A percentile compares a stretch with the other conserved stretches of the same genome.
These are phyloP conservation scores for Panulirus ornatus DNA, from an alignment of 1,140 invertebrate species.

Conservation along the genomic window DNA sequence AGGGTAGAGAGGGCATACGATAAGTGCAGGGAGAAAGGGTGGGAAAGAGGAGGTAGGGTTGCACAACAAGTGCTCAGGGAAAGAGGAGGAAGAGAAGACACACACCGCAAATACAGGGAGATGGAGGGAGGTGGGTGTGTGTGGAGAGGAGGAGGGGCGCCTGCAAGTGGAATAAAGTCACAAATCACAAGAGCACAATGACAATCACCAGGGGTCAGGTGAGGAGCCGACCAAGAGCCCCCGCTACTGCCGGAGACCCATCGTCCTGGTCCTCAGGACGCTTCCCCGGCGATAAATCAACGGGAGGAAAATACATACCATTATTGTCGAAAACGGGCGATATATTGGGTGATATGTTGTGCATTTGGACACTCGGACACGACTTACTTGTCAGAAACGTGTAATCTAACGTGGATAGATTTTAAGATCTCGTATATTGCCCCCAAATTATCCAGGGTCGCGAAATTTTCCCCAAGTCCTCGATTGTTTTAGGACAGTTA, in stretches of 20 bases:
- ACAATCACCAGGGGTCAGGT: no score
- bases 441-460: neutral
- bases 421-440: conserved; percentile 3
- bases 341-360: neutral
- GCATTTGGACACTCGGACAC: neutral
- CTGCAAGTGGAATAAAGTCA: neutral
- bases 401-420: neutral
- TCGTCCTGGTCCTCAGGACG: no score
- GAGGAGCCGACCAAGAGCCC: no score
- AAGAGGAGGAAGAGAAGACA: neutral
- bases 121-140: neutral
- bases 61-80: neutral
- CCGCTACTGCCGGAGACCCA: no score
- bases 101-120: neutral
- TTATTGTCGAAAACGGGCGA: neutral
- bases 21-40: neutral
- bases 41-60: neutral
- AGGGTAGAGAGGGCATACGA: neutral
- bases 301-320: neutral
- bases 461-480: no score
- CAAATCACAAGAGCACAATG: no score
- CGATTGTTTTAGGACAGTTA: no score
- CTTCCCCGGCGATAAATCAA: neutral
- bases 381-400: neutral
- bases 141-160: neutral